A percentile compares a stretch with the other conserved stretches of the same genome.
Evolutionary conservation across 2,888 invertebrate genomes (phyloP).

Genomic region (Muscina levida): DNA sequence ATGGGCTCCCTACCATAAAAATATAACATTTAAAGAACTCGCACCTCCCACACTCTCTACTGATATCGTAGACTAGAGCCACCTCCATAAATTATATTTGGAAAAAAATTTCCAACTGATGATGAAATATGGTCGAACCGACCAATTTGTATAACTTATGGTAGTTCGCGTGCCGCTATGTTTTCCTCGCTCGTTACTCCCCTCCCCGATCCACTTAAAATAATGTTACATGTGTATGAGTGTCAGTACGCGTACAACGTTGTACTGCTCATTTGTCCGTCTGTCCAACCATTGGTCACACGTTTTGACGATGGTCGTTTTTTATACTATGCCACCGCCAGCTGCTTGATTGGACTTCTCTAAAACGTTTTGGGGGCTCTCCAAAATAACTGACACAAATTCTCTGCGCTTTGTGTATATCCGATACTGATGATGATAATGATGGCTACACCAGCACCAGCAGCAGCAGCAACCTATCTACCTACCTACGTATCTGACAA

Average conservation of each 20-base stretch:
- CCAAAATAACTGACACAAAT: slow-evolving; percentile 1
- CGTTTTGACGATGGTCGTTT: neutral
- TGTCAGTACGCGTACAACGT: neutral
- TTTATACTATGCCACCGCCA: neutral
- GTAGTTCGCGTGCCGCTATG: neutral
- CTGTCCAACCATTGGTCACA: neutral
- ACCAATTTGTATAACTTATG: too few relatives aligned
- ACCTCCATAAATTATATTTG: slow-evolving; percentile 2
- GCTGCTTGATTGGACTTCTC: slow-evolving; percentile 14
- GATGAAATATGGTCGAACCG: too few relatives aligned
- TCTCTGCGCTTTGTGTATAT: slow-evolving; percentile 16
- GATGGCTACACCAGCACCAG: too few relatives aligned
- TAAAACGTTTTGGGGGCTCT: slow-evolving; percentile 56
- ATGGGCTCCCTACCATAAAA: too few relatives aligned
- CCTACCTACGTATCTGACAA: too few relatives aligned
- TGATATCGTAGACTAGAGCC: neutral
- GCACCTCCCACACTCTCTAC: too few relatives aligned
- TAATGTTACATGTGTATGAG: too few relatives aligned
- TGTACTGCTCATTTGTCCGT: neutral
- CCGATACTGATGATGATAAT: too few relatives aligned
- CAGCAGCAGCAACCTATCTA: too few relatives aligned
- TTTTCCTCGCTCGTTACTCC: too few relatives aligned
- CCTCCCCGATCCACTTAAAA: neutral
- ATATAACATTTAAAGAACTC: too few relatives aligned
- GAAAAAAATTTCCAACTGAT: slow-evolving; percentile 3